Evolutionary conservation across 2,113 vertebrate genomes (phyloP), one percentile per base, ranked within the genome.

Genomic region (Paedocypris sp.): DNA sequence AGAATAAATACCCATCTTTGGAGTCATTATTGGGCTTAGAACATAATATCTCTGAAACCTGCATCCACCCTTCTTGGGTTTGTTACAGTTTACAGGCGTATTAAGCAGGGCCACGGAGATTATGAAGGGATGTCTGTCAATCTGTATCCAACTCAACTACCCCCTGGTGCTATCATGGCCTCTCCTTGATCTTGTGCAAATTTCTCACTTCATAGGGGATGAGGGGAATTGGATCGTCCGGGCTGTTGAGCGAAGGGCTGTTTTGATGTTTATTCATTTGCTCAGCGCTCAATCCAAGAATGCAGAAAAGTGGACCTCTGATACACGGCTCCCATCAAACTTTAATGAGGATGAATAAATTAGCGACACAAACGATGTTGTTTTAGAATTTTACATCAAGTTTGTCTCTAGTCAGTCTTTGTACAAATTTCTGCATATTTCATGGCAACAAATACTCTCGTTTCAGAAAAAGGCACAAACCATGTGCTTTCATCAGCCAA

Each of bases 1-100:
- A 79, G 83, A 83, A 86, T 86, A 86, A 86, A 86, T 88, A 87
- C 86, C 81, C 79, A 80, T 84, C 83, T 82, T 81, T 80, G 79
- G 77, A 80, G 82, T 85, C 82, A 85, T 88, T 87, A 88, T 80
- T 84, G 79, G 80, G 81, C 85, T 85, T 86, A 86, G 79, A 75
- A 78, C 76, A 80, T 85, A 83, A 85, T 86, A 82, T 77, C 80
- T 77, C 78, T 80, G 75, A 76, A 75, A 84, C 78, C 74, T 77
- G 76, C 75, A 75, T 43, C 77, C 74, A 76, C 73, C 77, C 83
- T 82, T 75, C 78, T 73, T 74, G 77, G 77, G 81, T 83, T 81
- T 83, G 80, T 80, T 85, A 83, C 79, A 80, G 81, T 85, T 86
- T 86, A 86, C 82, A 76, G 80, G 69, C 69, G 76, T 77, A 78